Base-by-base conservation (phyloP, 2,113 vertebrate genomes). In the Anser cygnoides region DNA sequence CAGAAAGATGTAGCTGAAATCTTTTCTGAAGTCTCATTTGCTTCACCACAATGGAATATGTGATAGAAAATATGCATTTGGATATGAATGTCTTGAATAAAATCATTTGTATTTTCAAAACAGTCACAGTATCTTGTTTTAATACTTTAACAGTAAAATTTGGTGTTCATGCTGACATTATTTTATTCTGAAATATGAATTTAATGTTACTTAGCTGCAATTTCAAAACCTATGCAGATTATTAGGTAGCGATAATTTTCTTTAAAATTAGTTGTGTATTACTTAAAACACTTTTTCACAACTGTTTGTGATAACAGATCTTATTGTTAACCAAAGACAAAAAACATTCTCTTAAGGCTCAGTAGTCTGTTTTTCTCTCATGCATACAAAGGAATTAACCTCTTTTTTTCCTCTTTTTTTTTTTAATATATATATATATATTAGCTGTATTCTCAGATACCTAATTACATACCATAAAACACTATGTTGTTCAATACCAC, bases 151-250 rank as follows among this genome's bases (percentile, higher is more conserved):
- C 26, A 76, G 50, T 35, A 16, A 63, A 68, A 39, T 21, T 31
- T 43, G 0, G 0, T 46, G 4, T n/a, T 65, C 3, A 8, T 11
- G 0, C 11, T 22, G 16, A 12, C 4, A 15, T 25, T 50, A 21
- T 54, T 70, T 49, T 84, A 31, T 62, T 77, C 61, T 68, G 9
- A 81, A 81, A 43, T 22, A 22, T 5, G 1, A 22, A 54, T 61
- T 62, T 39, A 39, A 71, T 22, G 1, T 2, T 18, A 35, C 1
- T 3, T 44, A 26, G 3, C 6, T 59, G 4, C 2, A 70, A 4
- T 81, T 77, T 93, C 35, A n/a, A n/a, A 37, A 52, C 13, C 11
- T 89, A 0, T 10, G 6, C 7, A 18, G 6, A 41, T 54, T 44
- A 21, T 13, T 68, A 8, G 3, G 5, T 78, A 49, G 87, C 71